Conservation (phyloP, 2,113 vertebrate genomes). For the Hydrochoerus hydrochaeris region DNA sequence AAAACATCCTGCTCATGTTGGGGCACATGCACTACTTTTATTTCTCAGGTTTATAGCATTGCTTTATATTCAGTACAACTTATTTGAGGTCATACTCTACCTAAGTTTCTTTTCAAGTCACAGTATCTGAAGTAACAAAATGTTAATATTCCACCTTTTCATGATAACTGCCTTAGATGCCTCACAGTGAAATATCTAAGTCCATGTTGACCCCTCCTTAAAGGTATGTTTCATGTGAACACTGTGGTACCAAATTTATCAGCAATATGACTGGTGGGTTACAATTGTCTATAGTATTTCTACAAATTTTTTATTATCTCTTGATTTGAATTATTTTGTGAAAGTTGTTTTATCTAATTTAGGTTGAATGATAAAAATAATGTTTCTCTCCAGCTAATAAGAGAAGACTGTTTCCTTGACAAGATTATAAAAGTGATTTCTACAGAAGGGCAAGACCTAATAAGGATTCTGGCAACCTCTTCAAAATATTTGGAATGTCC, state of each 20-base stretch:
- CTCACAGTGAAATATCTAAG: neutral
- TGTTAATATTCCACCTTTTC: neutral
- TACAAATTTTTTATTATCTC: neutral
- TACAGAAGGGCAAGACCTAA: neutral
- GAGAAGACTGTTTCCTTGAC: neutral
- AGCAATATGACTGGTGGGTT: neutral
- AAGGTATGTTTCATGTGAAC: neutral
- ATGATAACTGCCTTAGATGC: neutral
- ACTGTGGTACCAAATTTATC: neutral
- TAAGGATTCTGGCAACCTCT: neutral
- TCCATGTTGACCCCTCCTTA: no score
- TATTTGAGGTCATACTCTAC: neutral
- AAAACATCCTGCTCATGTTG: neutral
- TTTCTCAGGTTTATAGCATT: neutral
- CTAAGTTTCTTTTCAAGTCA: neutral
- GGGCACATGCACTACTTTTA: neutral
- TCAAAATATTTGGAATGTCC: neutral
- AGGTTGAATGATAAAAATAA: neutral
- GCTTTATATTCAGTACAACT: neutral
- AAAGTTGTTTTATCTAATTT: neutral
- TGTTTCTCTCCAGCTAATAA: neutral
- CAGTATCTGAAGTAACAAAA: neutral
- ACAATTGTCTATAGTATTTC: neutral
- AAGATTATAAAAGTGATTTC: neutral
- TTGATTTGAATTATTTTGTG: neutral